These are phyloP conservation scores for Ceratoteleas bidentatus DNA, from an alignment of 1,140 invertebrate species.

Conservation along the genomic window DNA sequence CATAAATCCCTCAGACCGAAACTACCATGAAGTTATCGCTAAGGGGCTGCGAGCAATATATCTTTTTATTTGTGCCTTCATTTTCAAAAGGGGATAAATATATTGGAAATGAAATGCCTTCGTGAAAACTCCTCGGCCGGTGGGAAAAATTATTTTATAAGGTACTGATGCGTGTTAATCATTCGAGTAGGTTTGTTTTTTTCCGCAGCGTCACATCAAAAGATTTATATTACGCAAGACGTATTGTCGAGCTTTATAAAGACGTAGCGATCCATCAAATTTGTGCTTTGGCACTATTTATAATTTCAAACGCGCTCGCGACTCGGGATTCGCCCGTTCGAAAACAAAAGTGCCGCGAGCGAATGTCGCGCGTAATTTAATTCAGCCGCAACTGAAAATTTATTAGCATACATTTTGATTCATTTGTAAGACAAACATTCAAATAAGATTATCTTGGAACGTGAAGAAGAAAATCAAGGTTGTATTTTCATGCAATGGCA, in stretches of 20 bases:
- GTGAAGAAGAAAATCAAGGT: slow-evolving; percentile 71
- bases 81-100: slow-evolving; percentile 47
- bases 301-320: slow-evolving; percentile 2
- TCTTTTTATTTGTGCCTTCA: slow-evolving; percentile 55
- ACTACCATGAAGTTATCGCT: slow-evolving; percentile 62
- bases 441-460: slow-evolving; percentile 56
- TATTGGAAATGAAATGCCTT: slow-evolving; percentile 55
- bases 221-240: slow-evolving; percentile 37
- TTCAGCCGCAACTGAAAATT: slow-evolving; percentile 36
- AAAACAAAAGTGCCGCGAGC: slow-evolving; percentile 23
- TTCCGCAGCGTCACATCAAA: no score
- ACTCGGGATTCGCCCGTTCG: neutral
- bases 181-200: no score
- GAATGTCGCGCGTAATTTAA: slow-evolving; percentile 32
- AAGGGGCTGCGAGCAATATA: slow-evolving; percentile 55
- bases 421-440: slow-evolving; percentile 55
- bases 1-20: slow-evolving; percentile 77
- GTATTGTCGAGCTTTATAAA: slow-evolving; percentile 20
- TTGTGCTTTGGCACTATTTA: neutral
- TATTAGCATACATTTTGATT: slow-evolving; percentile 53
- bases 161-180: slow-evolving; percentile 36
- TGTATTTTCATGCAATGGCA: slow-evolving; percentile 70
- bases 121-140: slow-evolving; percentile 40
- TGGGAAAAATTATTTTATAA: slow-evolving; percentile 52
- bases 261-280: slow-evolving; percentile 21